These are phyloP conservation scores for Gadopsis bispinosus DNA, from an alignment of 2,797 vertebrate species.

Conservation along the genomic window DNA sequence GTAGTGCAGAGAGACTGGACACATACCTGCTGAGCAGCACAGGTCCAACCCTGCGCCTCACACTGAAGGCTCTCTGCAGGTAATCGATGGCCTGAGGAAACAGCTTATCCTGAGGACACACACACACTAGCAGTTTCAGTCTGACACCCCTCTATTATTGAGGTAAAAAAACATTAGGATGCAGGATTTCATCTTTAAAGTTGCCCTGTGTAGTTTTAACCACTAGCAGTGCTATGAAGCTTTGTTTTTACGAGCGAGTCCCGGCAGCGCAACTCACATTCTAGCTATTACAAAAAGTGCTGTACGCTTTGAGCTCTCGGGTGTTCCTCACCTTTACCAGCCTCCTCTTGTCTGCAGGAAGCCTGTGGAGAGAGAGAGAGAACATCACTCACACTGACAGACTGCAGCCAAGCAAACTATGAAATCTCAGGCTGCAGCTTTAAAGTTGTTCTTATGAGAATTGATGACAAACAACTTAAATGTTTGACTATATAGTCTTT, in stretches of 20 bases:
- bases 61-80: constrained; percentile 92
- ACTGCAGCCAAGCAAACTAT: not conserved
- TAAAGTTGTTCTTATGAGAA: not conserved
- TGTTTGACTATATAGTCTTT: too few relatives aligned
- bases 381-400: not conserved
- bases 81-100: constrained; percentile 97
- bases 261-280: too few relatives aligned
- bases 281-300: not conserved
- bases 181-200: too few relatives aligned
- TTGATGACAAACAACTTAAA: too few relatives aligned
- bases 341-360: constrained; percentile 76
- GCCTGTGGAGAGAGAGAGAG: constrained; percentile 59
- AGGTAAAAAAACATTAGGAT: too few relatives aligned
- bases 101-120: constrained; percentile 88
- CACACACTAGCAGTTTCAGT: not conserved
- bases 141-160: not conserved
- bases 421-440: not conserved
- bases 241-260: too few relatives aligned
- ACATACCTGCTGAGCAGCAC: constrained; percentile 93
- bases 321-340: constrained; percentile 75
- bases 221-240: too few relatives aligned
- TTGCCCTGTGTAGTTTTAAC: too few relatives aligned
- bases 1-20: not conserved
- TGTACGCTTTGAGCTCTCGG: not conserved
- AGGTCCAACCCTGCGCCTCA: constrained; percentile 88